Conservation (phyloP, 2,113 vertebrate genomes). For the Oophaga pumilio region DNA sequence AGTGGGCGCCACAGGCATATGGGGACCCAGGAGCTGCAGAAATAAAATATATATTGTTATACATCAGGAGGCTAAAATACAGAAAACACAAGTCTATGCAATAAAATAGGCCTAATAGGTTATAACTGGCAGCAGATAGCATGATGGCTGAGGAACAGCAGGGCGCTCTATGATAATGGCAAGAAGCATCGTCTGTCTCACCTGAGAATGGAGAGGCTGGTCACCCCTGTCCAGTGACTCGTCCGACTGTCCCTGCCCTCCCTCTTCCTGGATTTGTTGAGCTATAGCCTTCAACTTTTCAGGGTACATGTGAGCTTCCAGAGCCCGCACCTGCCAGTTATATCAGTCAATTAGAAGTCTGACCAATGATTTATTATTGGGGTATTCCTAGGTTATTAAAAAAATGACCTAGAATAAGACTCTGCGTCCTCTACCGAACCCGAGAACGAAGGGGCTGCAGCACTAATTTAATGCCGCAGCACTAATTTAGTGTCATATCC, state of each 20-base stretch:
- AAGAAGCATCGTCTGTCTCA: constrained; percentile 61
- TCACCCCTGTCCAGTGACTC: constrained; percentile 85
- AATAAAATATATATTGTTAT: neutral
- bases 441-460: too few species aligned
- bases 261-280: constrained; percentile 91
- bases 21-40: constrained; percentile 80
- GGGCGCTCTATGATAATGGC: neutral
- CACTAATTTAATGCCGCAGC: too few species aligned
- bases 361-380: neutral
- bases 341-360: constrained; percentile 16
- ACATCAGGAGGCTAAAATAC: neutral
- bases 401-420: too few species aligned
- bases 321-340: constrained; percentile 82
- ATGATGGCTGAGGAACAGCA: neutral
- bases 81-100: neutral
- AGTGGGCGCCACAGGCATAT: constrained; percentile 84
- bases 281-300: constrained; percentile 95
- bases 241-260: constrained; percentile 60
- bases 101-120: neutral
- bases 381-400: too few species aligned
- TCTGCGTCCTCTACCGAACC: too few species aligned
- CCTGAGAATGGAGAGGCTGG: constrained; percentile 82
- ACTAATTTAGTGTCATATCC: too few species aligned
- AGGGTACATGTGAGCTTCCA: constrained; percentile 95
- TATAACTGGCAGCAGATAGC: neutral